Conservation (phyloP, 1,140 invertebrate genomes). For the Penaeus vannamei region DNA sequence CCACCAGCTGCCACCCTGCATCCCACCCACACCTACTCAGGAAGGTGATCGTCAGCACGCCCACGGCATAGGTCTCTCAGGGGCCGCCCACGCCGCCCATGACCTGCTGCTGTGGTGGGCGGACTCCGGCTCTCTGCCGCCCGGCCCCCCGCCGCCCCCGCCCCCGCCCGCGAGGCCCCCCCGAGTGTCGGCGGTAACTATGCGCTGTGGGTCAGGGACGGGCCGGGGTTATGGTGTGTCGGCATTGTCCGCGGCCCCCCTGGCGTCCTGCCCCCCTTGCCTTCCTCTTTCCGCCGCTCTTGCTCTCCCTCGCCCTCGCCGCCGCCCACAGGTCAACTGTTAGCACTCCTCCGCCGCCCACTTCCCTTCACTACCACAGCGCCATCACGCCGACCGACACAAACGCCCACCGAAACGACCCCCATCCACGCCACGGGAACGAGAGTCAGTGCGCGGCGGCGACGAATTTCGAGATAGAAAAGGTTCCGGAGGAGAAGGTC, state of each 20-base stretch:
- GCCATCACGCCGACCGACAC: slow-evolving; percentile 44
- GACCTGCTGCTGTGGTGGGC: slow-evolving; percentile 61
- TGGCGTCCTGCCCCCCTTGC: slow-evolving; percentile 59
- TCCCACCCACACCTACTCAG: neutral
- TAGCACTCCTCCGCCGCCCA: slow-evolving; percentile 23
- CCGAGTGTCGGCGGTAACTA: slow-evolving; percentile 60
- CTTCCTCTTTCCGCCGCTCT: slow-evolving; percentile 52
- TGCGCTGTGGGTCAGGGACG: slow-evolving; percentile 61
- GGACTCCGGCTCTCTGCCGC: slow-evolving; percentile 52
- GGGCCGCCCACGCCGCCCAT: slow-evolving; percentile 60
- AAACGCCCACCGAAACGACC: slow-evolving; percentile 37
- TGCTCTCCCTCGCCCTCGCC: slow-evolving; percentile 55
- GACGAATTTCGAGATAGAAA: neutral
- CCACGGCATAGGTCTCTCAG: slow-evolving; percentile 3
- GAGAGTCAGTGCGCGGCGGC: slow-evolving; percentile 39
- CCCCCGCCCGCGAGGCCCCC: slow-evolving; percentile 61
- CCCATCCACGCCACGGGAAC: neutral
- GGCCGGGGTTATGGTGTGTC: slow-evolving; percentile 65
- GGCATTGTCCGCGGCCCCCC: slow-evolving; percentile 60
- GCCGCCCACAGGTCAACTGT: slow-evolving; percentile 44
- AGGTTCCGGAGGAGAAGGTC: neutral
- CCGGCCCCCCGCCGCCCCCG: slow-evolving; percentile 50
- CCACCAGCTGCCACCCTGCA: slow-evolving; percentile 9
- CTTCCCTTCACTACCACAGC: neutral
- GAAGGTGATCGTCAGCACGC: slow-evolving; percentile 12